These are phyloP conservation scores for Galbula dea DNA, from an alignment of 2,113 vertebrate genomes.

Conservation along the genomic window DNA sequence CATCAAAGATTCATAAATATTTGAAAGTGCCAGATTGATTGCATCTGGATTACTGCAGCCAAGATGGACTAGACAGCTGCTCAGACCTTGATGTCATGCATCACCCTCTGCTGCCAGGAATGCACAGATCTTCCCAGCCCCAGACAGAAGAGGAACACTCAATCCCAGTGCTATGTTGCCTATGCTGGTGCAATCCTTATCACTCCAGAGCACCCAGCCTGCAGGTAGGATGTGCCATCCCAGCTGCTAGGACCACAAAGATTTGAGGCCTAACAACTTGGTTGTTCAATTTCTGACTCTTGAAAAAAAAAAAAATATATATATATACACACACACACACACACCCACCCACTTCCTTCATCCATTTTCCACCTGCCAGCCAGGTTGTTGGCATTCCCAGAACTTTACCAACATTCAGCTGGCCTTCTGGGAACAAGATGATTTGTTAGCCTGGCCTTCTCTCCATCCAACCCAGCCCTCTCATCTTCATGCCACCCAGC, in stretches of 20 bases:
- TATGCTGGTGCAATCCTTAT: background rate
- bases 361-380: accelerated
- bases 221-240: background rate
- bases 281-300: background rate
- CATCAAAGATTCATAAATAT: slow-evolving; percentile 74
- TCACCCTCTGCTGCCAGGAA: background rate
- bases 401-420: background rate
- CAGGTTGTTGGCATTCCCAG: background rate
- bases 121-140: background rate
- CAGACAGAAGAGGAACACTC: background rate
- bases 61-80: background rate
- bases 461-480: background rate
- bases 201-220: background rate
- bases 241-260: background rate
- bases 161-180: background rate
- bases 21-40: slow-evolving; percentile 63
- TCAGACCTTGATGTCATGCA: background rate
- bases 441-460: background rate
- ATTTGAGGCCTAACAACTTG: background rate
- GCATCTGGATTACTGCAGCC: background rate
- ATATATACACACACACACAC: background rate
- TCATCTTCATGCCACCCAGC: background rate
- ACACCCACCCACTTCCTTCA: background rate
- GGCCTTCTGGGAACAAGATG: background rate
- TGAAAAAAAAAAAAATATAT: background rate